Evolutionary conservation across 2,888 invertebrate species (phyloP).

Genomic region (Hydriomena furcata): DNA sequence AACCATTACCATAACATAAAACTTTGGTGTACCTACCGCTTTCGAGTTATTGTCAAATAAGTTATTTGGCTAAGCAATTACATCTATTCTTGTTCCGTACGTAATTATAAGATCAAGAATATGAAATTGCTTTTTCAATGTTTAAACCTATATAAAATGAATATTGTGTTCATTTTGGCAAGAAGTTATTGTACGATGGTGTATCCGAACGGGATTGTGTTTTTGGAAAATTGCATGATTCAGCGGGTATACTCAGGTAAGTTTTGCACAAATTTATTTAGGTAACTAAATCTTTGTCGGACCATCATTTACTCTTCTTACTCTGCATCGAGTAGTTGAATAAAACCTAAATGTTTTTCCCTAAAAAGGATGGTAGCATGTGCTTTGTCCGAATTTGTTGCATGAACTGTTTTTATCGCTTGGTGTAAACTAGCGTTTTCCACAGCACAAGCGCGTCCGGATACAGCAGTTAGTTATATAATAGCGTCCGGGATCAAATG

Average conservation of each 20-base stretch:
- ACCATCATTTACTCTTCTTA: slow-evolving; percentile 1
- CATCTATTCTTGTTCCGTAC: not conserved
- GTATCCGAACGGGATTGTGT: slow-evolving; percentile 73
- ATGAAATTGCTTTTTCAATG: slow-evolving; percentile 17
- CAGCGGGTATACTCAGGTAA: slow-evolving; percentile 56
- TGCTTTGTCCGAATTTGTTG: slow-evolving; percentile 23
- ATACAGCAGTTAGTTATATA: slow-evolving; percentile 40
- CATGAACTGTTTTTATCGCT: slow-evolving; percentile 28
- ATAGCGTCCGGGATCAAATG: slow-evolving; percentile 17
- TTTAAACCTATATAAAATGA: slow-evolving; percentile 39
- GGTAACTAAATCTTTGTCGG: not conserved
- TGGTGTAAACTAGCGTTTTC: slow-evolving; percentile 55
- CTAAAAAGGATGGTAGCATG: slow-evolving; percentile 21
- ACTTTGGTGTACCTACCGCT: too few species aligned
- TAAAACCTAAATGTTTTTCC: slow-evolving; percentile 1
- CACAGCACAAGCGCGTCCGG: slow-evolving; percentile 68
- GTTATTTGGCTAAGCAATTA: slow-evolving; percentile 29
- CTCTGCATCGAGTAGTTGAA: slow-evolving; percentile 1
- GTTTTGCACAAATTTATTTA: slow-evolving; percentile 49
- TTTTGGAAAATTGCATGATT: slow-evolving; percentile 77
- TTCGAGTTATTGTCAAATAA: slow-evolving; percentile 24
- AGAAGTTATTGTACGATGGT: slow-evolving; percentile 61
- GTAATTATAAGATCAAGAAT: not conserved
- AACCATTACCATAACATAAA: too few species aligned
- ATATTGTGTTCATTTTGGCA: slow-evolving; percentile 62